Base-by-base conservation (phyloP, 2,797 vertebrate species). In the Aeoliscus strigatus region DNA sequence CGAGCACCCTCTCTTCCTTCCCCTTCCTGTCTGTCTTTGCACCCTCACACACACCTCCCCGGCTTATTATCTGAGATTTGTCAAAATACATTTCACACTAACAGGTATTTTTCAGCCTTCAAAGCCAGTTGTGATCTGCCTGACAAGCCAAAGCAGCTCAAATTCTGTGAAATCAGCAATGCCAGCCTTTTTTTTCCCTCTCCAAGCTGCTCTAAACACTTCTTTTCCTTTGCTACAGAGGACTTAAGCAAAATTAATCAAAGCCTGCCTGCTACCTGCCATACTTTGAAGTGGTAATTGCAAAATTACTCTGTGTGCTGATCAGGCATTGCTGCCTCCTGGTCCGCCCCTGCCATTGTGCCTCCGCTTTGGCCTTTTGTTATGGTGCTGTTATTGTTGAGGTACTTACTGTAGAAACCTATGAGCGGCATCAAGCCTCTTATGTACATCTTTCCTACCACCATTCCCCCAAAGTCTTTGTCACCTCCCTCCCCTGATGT, bases 21-120 rank as follows among this genome's bases (percentile, higher is more conserved):
- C 49, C 31, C 31, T 55, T 39, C 39, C 54, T 27, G 52, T 42
- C 39, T 46, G 48, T 43, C 51, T 67, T 56, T 28, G 42, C 45
- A 45, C 68, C 59, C 69, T 60, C 56, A 37, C 59, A 48, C 52
- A 68, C 71, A 29, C 42, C 47, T 74, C 54, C 70, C 67, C 28
- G 33, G 59, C 66, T 84, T 82, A 79, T 87, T 85, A 87, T 86
- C 87, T 84, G 78, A 85, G 79, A 89, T 89, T 90, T 90, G 86
- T 87, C 86, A 90, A 89, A 90, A 90, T 87, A 80, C 78, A 86
- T 91, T 90, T 90, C 84, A 87, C 86, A 87, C 77, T 84, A 87
- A 86, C 87, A 87, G 80, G 83, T 87, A 87, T 84, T 89, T 88
- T 85, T 83, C 68, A 72, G 77, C 82, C 85, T 91, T 91, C 87